Evolutionary conservation across 1,140 invertebrate species (phyloP).

Genomic region (Sitodiplosis mosellana): DNA sequence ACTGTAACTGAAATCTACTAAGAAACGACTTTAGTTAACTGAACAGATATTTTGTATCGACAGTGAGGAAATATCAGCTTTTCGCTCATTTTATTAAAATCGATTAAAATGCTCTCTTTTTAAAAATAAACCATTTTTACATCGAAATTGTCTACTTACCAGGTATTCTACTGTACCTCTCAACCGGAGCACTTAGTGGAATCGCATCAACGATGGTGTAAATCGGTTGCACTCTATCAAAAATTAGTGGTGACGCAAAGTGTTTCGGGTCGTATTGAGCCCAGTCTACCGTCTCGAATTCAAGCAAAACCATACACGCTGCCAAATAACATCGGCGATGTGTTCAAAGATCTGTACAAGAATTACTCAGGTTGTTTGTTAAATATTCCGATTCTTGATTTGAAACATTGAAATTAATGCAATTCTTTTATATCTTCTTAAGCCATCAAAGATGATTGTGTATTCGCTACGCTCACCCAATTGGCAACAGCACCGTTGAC

Average conservation of each 20-base stretch:
- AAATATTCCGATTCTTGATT: too few relatives aligned
- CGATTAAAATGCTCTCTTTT: too few relatives aligned
- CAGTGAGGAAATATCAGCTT: too few relatives aligned
- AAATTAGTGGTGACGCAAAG: conserved; percentile 30
- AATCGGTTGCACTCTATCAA: conserved; percentile 30
- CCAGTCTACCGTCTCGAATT: conserved; percentile 31
- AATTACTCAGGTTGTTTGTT: conserved; percentile 24
- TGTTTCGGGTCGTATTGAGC: conserved; percentile 32
- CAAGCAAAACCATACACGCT: conserved; percentile 22
- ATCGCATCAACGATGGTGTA: conserved; percentile 30
- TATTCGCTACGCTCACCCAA: conserved; percentile 41
- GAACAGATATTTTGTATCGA: too few relatives aligned
- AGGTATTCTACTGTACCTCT: conserved; percentile 29
- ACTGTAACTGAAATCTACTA: too few relatives aligned
- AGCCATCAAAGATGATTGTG: conserved; percentile 32
- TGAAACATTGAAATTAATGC: too few relatives aligned
- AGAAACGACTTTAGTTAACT: too few relatives aligned
- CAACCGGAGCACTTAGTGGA: conserved; percentile 26
- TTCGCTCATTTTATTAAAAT: too few relatives aligned
- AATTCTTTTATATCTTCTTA: too few relatives aligned
- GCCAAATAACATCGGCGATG: conserved; percentile 28
- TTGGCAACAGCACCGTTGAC: conserved; percentile 42
- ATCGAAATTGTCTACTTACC: too few relatives aligned
- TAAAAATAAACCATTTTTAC: too few relatives aligned
- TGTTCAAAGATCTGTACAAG: conserved; percentile 30